Percentiles rank a stretch among this genome's conserved stretches.
Conservation (phyloP, 2,113 vertebrate genomes). For the Prietella phreatophila region DNA sequence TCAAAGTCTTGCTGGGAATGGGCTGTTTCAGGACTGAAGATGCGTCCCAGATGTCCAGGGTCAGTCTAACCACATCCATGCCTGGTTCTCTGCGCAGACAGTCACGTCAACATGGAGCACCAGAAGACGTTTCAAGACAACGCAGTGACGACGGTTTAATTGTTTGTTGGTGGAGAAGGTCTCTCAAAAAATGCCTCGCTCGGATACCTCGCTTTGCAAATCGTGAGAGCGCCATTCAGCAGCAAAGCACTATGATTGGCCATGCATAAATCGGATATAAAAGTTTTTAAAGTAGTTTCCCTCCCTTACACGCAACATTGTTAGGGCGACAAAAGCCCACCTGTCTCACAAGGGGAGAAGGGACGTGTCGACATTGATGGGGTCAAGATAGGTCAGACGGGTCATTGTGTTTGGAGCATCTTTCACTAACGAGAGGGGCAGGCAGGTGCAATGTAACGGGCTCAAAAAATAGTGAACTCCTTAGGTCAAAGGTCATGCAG, state of each 20-base stretch:
- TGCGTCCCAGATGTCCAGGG: slow-evolving; percentile 72
- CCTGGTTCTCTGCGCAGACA: slow-evolving; percentile 34
- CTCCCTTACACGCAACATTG: slow-evolving; percentile 43
- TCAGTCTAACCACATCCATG: slow-evolving; percentile 48
- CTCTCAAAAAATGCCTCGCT: slow-evolving; percentile 8
- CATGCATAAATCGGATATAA: slow-evolving; percentile 37
- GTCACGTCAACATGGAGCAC: slow-evolving; percentile 35
- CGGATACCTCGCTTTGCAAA: slow-evolving; percentile 21
- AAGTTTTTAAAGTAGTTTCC: slow-evolving; percentile 41
- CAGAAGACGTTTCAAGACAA: slow-evolving; percentile 24
- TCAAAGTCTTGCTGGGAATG: slow-evolving; percentile 64
- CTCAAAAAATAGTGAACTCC: slow-evolving; percentile 48
- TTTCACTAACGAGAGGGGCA: slow-evolving; percentile 32
- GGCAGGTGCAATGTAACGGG: slow-evolving; percentile 53
- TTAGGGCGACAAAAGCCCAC: slow-evolving; percentile 52
- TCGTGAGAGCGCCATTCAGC: slow-evolving; percentile 38
- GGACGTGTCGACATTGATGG: slow-evolving; percentile 33
- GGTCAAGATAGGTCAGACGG: slow-evolving; percentile 50
- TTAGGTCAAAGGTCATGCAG: slow-evolving; percentile 48
- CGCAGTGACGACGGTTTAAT: slow-evolving; percentile 21
- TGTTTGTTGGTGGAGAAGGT: slow-evolving; percentile 35
- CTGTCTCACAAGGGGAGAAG: slow-evolving; percentile 42
- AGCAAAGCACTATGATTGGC: slow-evolving; percentile 34
- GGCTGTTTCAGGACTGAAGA: slow-evolving; percentile 64
- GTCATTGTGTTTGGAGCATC: slow-evolving; percentile 37